Conservation (phyloP, 2,797 vertebrate genomes). For the Myotis planiceps region DNA sequence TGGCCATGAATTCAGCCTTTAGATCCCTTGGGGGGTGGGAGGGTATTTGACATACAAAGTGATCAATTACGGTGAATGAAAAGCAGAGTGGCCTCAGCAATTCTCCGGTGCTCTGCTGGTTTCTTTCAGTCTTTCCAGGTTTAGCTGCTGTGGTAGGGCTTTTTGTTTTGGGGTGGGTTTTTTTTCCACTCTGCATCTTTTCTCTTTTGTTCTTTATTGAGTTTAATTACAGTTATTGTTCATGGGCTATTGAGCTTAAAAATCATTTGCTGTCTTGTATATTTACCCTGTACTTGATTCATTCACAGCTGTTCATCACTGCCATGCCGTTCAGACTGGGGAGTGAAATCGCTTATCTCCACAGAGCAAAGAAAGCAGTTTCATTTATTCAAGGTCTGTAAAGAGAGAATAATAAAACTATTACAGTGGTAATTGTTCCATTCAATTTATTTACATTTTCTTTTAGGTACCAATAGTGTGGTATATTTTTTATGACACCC, state of each 20-base stretch:
- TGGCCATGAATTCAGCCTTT: constrained; percentile 57
- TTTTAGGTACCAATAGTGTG: constrained; percentile 7
- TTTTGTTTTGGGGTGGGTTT: background rate
- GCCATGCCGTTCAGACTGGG: background rate
- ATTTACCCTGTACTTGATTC: constrained; percentile 55
- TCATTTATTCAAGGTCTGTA: constrained; percentile 38
- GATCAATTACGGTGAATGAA: background rate
- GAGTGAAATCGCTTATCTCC: background rate
- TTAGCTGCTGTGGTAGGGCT: background rate
- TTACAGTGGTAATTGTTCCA: background rate
- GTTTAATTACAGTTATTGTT: constrained; percentile 75
- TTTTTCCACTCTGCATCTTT: background rate
- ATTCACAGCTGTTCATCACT: constrained; percentile 61
- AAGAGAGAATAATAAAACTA: constrained; percentile 45
- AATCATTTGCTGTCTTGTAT: constrained; percentile 62
- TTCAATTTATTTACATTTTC: constrained; percentile 34
- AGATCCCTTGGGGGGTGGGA: background rate
- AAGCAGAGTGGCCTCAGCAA: background rate
- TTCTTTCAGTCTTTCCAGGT: background rate
- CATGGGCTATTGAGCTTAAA: constrained; percentile 64
- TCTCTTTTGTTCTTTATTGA: constrained; percentile 60
- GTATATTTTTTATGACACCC: background rate
- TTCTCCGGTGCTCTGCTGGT: background rate
- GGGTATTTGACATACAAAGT: background rate
- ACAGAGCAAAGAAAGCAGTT: constrained; percentile 28